phyloP scores from a whole-genome alignment of 2,113 vertebrate species.

The Brienomyrus brachyistius region DNA sequence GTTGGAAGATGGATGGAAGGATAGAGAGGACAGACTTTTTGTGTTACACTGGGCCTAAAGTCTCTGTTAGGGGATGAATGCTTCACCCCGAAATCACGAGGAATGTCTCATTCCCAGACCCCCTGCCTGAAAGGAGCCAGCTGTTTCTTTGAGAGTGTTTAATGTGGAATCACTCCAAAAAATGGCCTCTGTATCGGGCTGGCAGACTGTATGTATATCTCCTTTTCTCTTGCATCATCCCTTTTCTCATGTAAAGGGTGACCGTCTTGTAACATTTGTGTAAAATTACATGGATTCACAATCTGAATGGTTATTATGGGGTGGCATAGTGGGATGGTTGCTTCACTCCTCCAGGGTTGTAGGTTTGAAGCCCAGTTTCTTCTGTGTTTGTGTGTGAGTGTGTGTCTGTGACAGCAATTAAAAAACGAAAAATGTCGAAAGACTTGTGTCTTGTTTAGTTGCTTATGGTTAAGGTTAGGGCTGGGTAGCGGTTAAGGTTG shows the following conservation, averaged over 20 bases:
- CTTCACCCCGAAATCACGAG: not conserved
- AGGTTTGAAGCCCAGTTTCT: not conserved
- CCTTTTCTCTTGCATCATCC: not conserved
- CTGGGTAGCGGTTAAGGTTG: no score
- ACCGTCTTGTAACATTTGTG: not conserved
- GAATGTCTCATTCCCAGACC: not conserved
- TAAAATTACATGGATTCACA: not conserved
- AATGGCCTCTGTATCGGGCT: not conserved
- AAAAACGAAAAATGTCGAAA: no score
- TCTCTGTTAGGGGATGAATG: not conserved
- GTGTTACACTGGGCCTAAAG: not conserved
- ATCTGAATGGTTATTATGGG: not conserved
- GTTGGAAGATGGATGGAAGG: not conserved
- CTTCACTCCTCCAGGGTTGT: not conserved
- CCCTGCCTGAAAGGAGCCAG: not conserved
- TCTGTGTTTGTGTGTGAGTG: not conserved
- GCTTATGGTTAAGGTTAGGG: no score
- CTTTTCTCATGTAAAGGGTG: not conserved
- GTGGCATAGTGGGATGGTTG: not conserved
- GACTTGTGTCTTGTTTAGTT: no score
- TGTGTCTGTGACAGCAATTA: not conserved
- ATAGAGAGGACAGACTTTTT: not conserved
- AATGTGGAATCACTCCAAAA: constrained; percentile 8
- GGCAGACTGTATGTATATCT: not conserved
- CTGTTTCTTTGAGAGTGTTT: not conserved